Evolutionary conservation across 2,797 vertebrate species (phyloP).

Genomic region (Rhabdomys pumilio): DNA sequence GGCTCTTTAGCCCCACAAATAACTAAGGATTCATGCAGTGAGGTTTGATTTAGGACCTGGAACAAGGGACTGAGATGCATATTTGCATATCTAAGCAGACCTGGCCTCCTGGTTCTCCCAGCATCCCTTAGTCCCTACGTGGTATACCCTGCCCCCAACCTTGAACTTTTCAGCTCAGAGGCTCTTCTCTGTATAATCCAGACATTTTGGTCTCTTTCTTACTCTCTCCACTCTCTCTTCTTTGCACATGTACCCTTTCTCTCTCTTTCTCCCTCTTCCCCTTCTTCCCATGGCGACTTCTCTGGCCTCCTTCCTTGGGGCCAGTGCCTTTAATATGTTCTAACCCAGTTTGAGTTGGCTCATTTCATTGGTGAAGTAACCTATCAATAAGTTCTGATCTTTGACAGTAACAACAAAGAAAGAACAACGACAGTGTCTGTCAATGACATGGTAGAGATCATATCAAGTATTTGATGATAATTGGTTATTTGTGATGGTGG

Average conservation of each 20-base stretch:
- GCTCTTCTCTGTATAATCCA: not conserved
- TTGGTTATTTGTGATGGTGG: not conserved
- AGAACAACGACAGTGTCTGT: not conserved
- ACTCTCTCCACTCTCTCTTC: no score
- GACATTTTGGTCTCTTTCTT: not conserved
- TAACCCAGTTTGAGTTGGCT: not conserved
- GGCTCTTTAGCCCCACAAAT: no score
- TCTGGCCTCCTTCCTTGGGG: not conserved
- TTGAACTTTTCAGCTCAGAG: not conserved
- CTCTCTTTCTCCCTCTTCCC: not conserved
- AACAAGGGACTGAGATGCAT: not conserved
- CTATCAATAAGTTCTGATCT: conserved; percentile 39
- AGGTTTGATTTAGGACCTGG: not conserved
- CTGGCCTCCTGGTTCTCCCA: not conserved
- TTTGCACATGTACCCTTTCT: not conserved
- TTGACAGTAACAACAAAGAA: conserved; percentile 30
- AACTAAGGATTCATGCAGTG: no score
- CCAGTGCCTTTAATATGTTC: not conserved
- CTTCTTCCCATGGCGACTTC: not conserved
- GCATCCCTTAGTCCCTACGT: not conserved
- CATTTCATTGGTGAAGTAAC: not conserved
- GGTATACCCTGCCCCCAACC: not conserved
- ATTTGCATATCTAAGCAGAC: not conserved
- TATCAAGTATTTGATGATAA: not conserved
- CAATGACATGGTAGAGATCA: conserved; percentile 31